phyloP scores from a whole-genome alignment of 2,888 invertebrate genomes.

The Cheilosia vernalis region DNA sequence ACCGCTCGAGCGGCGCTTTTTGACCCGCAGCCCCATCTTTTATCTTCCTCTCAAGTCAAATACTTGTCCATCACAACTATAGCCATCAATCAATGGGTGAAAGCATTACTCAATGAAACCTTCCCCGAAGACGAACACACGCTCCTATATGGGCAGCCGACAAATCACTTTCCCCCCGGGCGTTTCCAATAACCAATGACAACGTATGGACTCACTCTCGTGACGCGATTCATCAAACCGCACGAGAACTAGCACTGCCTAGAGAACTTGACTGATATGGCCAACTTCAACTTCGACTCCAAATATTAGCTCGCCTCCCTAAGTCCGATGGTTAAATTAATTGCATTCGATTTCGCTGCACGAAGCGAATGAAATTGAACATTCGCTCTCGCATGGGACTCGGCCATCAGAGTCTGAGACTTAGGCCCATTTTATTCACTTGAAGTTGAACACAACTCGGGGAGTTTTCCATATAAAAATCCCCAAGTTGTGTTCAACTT shows the following conservation, averaged over 20 bases:
- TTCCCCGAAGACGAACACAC: conserved; percentile 10
- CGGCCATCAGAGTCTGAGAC: conserved; percentile 6
- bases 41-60: conserved; percentile 49
- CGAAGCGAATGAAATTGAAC: conserved; percentile 42
- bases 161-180: conserved; percentile 56
- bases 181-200: conserved; percentile 67
- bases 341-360: conserved; percentile 74
- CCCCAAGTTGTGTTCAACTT: too few relatives aligned
- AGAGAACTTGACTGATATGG: conserved; percentile 65
- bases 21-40: conserved; percentile 55
- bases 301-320: conserved; percentile 45
- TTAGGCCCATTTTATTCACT: too few relatives aligned
- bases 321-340: conserved; percentile 62
- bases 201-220: conserved; percentile 60
- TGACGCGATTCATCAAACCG: conserved; percentile 72
- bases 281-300: conserved; percentile 60
- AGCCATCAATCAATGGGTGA: conserved; percentile 65
- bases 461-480: too few relatives aligned
- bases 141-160: not conserved
- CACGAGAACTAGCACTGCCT: conserved; percentile 56
- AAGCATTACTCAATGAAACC: conserved; percentile 62
- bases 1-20: conserved; percentile 15
- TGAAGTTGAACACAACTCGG: too few relatives aligned
- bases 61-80: conserved; percentile 39
- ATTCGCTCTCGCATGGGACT: conserved; percentile 3